Conservation (phyloP, 2,888 invertebrate species). For the Cerastoderma edule region DNA sequence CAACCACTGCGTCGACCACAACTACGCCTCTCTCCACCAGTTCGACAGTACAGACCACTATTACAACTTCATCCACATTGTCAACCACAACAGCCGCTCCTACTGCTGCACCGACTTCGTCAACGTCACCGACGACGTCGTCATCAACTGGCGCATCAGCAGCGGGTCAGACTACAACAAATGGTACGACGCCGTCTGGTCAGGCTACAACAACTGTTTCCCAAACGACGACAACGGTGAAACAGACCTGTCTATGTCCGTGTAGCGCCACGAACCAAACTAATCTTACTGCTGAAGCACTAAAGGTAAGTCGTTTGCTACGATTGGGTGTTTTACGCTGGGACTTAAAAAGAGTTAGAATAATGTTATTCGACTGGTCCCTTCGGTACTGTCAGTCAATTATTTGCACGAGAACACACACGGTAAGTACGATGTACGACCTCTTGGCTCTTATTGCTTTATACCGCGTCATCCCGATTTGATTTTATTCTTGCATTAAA, state of each 20-base stretch:
- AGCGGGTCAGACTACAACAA: neutral
- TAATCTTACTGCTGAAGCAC: conserved; percentile 42
- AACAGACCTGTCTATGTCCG: conserved; percentile 28
- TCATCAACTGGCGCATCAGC: neutral
- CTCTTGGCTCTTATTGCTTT: no score
- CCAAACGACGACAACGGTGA: neutral
- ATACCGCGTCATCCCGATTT: no score
- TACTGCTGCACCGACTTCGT: neutral
- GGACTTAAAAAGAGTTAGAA: no score
- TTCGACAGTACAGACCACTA: conserved; percentile 7
- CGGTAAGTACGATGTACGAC: no score
- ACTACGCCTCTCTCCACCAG: neutral
- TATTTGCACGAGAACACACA: no score
- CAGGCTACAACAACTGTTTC: neutral
- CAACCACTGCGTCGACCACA: conserved; percentile 15
- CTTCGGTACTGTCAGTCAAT: no score
- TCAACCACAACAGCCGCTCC: neutral
- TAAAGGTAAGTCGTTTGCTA: conserved; percentile 33
- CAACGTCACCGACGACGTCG: neutral
- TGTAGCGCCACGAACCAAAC: conserved; percentile 42
- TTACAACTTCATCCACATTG: conserved; percentile 11
- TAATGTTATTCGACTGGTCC: no score
- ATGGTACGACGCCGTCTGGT: conserved; percentile 13
- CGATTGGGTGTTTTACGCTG: no score
- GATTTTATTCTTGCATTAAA: no score